phyloP scores from a whole-genome alignment of 2,888 invertebrate species.

The Luperina nickerlii region DNA sequence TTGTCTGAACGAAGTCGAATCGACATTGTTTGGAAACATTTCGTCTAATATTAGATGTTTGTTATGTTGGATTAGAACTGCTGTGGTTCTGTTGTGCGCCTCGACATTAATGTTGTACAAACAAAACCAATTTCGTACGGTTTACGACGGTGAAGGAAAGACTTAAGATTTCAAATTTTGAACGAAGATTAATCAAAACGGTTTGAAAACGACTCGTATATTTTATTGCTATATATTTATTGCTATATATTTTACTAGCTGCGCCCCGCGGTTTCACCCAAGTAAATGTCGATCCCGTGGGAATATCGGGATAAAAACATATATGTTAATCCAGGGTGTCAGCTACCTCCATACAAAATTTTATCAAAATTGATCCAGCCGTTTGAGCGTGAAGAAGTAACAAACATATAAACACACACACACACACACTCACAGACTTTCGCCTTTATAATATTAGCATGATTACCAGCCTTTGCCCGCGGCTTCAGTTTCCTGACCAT shows the following conservation, averaged over 20 bases:
- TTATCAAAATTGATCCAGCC: too few species aligned
- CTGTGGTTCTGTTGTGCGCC: neutral
- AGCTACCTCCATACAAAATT: too few species aligned
- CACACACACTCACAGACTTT: too few species aligned
- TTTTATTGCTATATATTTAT: neutral
- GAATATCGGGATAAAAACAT: too few species aligned
- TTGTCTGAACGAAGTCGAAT: constrained; percentile 1
- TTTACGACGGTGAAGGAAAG: neutral
- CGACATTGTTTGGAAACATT: constrained; percentile 21
- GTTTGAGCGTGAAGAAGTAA: too few species aligned
- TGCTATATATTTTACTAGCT: neutral
- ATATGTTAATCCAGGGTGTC: too few species aligned
- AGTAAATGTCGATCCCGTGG: too few species aligned
- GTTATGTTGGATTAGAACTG: neutral
- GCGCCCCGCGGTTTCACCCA: too few species aligned
- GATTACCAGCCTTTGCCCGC: too few species aligned
- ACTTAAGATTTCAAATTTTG: neutral
- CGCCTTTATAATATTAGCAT: too few species aligned
- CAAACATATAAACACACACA: too few species aligned
- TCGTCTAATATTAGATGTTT: constrained; percentile 17
- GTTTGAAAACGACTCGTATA: neutral
- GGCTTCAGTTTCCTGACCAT: too few species aligned
- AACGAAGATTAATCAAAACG: neutral
- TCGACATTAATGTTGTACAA: neutral
- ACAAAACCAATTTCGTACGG: neutral